Evolutionary conservation across 2,113 vertebrate genomes (phyloP).

Genomic region (Myrmecophaga tridactyla): DNA sequence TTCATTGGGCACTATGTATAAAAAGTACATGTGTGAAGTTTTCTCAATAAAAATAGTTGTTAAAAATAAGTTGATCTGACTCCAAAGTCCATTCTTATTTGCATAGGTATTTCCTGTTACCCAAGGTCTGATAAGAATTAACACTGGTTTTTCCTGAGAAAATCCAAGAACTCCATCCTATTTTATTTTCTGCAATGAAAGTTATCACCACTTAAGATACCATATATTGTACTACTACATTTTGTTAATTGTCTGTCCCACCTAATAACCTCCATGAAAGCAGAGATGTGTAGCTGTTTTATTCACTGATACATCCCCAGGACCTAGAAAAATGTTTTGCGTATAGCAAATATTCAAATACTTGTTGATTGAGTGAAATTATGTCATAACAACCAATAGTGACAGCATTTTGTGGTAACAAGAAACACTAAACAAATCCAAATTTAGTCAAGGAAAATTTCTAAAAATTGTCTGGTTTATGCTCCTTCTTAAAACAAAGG

Average conservation of each 20-base stretch:
- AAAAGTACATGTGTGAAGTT: no score
- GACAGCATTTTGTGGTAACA: conserved; percentile 12
- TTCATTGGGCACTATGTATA: no score
- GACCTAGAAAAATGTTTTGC: conserved; percentile 26
- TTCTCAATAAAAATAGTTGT: no score
- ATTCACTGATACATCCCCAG: neutral
- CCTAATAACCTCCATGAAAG: neutral
- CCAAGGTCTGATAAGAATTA: neutral
- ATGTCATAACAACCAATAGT: neutral
- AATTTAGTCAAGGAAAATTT: conserved; percentile 39
- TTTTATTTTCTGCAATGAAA: conserved; percentile 42
- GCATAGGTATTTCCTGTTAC: neutral
- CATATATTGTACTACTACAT: neutral
- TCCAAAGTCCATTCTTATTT: neutral
- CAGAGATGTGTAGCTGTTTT: neutral
- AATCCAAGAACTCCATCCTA: neutral
- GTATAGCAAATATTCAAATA: conserved; percentile 34
- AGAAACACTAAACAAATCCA: conserved; percentile 30
- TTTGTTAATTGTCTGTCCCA: neutral
- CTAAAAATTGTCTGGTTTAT: neutral
- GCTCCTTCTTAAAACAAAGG: conserved; percentile 33
- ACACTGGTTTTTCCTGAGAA: neutral
- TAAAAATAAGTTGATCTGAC: conserved; percentile 23
- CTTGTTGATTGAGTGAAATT: conserved; percentile 17
- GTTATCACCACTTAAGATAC: conserved; percentile 2